phyloP scores from a whole-genome alignment of 1,140 invertebrate species.

The Uloborus diversus region DNA sequence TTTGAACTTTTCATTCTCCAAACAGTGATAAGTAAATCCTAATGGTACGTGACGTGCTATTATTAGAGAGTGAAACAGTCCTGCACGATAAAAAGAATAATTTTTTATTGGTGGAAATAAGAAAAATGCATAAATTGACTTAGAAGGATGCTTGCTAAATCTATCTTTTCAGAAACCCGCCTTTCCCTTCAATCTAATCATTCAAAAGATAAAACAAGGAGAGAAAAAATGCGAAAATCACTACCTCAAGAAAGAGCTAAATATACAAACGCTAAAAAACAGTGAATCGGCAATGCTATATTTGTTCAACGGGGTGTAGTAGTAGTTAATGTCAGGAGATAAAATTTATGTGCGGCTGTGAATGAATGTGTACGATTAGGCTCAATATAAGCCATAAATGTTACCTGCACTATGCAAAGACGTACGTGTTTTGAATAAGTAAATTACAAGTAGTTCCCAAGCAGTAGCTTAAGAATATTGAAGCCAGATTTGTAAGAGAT shows the following conservation, averaged over 20 bases:
- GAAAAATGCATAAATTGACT: neutral
- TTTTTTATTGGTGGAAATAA: too few species aligned
- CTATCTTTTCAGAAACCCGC: neutral
- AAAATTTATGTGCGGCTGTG: conserved; percentile 24
- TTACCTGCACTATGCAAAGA: neutral
- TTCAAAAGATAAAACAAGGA: neutral
- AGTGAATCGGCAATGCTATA: neutral
- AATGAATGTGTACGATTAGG: conserved; percentile 13
- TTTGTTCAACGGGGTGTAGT: neutral
- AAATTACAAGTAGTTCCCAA: neutral
- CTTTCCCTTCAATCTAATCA: neutral
- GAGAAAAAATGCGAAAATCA: neutral
- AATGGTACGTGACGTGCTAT: too few species aligned
- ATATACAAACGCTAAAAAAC: conserved; percentile 22
- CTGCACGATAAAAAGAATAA: too few species aligned
- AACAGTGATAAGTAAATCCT: too few species aligned
- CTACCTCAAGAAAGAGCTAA: conserved; percentile 27
- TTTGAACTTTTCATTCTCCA: too few species aligned
- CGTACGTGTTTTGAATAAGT: conserved; percentile 41
- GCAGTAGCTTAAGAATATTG: neutral
- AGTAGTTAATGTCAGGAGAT: conserved; percentile 32
- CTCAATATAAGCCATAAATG: conserved; percentile 38
- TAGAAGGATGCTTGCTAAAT: neutral
- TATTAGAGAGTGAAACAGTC: too few species aligned
- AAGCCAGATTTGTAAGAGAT: neutral